Evolutionary conservation across 1,140 invertebrate species (phyloP).

Genomic region (Bombus sibiricus): DNA sequence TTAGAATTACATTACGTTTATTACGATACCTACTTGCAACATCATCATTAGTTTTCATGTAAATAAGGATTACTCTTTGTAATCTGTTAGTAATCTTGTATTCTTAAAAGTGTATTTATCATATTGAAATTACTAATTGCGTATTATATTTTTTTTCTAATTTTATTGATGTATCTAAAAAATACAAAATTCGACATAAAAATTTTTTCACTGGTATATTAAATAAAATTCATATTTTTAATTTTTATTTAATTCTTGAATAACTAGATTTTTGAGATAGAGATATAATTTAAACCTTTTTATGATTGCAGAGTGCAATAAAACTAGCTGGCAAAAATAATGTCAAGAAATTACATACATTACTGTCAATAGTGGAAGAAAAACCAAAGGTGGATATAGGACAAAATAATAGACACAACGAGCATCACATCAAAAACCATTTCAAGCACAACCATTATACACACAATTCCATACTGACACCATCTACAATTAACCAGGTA

Average conservation of each 20-base stretch:
- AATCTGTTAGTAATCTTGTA: background rate
- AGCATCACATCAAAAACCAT: constrained; percentile 82
- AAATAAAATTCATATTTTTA: background rate
- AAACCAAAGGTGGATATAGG: constrained; percentile 85
- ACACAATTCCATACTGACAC: constrained; percentile 82
- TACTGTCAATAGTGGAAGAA: constrained; percentile 83
- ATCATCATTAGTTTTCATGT: constrained; percentile 12
- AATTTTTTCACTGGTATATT: background rate
- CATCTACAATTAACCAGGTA: constrained; percentile 80
- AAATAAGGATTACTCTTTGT: background rate
- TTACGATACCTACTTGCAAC: constrained; percentile 30
- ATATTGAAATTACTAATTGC: background rate
- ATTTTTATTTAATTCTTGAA: background rate
- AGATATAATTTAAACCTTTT: constrained; percentile 13
- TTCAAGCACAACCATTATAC: constrained; percentile 82
- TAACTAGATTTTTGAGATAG: background rate
- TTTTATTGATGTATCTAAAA: background rate
- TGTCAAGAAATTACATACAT: constrained; percentile 82
- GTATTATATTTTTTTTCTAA: background rate
- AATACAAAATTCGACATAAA: too few species aligned
- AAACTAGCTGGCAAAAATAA: constrained; percentile 85
- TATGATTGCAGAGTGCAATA: constrained; percentile 83
- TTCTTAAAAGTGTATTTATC: background rate
- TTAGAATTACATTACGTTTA: constrained; percentile 31
- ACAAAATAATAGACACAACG: constrained; percentile 83